Conservation (phyloP, 1,140 invertebrate genomes). For the Rhizoglyphus robini region DNA sequence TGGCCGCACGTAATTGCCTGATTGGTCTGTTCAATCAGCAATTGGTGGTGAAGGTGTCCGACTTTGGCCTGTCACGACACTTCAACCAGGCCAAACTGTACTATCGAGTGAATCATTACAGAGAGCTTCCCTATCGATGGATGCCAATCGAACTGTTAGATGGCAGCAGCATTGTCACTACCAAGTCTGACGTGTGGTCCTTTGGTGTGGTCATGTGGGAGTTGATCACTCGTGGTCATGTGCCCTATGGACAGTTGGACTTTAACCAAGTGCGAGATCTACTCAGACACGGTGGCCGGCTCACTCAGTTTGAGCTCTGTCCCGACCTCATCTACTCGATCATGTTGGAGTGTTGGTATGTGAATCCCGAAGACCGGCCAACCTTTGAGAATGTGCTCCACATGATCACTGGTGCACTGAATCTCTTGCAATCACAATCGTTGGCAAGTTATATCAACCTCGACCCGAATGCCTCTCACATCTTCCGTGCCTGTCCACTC, state of each 20-base stretch:
- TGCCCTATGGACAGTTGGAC: slow-evolving; percentile 30
- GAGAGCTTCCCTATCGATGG: slow-evolving; percentile 35
- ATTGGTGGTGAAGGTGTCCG: slow-evolving; percentile 34
- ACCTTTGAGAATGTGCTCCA: slow-evolving; percentile 25
- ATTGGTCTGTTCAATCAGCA: slow-evolving; percentile 32
- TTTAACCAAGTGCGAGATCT: slow-evolving; percentile 29
- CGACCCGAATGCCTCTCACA: not conserved
- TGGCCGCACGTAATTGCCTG: slow-evolving; percentile 41
- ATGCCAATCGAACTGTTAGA: slow-evolving; percentile 35
- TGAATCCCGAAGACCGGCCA: slow-evolving; percentile 26
- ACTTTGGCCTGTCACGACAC: slow-evolving; percentile 36
- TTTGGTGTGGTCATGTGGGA: slow-evolving; percentile 38
- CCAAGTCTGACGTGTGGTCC: slow-evolving; percentile 36
- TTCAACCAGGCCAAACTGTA: slow-evolving; percentile 34
- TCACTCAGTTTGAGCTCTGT: slow-evolving; percentile 30
- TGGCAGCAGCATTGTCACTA: slow-evolving; percentile 30
- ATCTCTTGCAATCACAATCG: not conserved
- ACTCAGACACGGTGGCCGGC: slow-evolving; percentile 28
- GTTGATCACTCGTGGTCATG: slow-evolving; percentile 33
- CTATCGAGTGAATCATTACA: slow-evolving; percentile 32
- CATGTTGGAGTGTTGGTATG: slow-evolving; percentile 38
- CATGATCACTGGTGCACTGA: not conserved
- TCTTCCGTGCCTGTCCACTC: not conserved
- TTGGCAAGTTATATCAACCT: not conserved
- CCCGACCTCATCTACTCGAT: slow-evolving; percentile 33